Evolutionary conservation across 2,797 vertebrate genomes (phyloP).

Genomic region (Harpia harpyja): DNA sequence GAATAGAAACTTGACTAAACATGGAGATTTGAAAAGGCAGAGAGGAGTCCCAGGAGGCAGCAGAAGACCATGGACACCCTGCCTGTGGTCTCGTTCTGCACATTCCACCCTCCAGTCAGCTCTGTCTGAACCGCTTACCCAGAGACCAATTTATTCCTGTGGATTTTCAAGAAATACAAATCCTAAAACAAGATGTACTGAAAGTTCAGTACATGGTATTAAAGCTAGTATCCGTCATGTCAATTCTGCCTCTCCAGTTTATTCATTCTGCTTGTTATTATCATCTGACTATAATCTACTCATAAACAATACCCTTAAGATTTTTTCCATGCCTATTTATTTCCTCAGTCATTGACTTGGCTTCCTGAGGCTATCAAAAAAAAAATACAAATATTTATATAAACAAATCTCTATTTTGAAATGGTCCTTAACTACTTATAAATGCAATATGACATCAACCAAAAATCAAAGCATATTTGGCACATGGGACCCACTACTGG

Average conservation of each 20-base stretch:
- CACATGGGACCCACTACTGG: neutral
- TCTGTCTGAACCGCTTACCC: constrained; percentile 29
- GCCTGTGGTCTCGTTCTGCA: neutral
- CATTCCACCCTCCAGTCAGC: constrained; percentile 11
- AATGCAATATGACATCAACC: constrained; percentile 25
- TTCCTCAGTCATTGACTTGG: neutral
- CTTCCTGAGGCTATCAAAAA: constrained; percentile 39
- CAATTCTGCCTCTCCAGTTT: neutral
- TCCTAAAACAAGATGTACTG: constrained; percentile 49
- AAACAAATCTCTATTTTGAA: constrained; percentile 48
- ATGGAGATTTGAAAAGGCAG: neutral
- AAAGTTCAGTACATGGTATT: constrained; percentile 43
- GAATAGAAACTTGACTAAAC: neutral
- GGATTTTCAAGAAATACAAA: constrained; percentile 51
- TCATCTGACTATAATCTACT: constrained; percentile 43
- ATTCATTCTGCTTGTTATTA: constrained; percentile 51
- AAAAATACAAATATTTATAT: constrained; percentile 23
- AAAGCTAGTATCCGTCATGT: constrained; percentile 32
- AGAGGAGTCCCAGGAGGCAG: neutral
- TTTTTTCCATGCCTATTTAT: constrained; percentile 44
- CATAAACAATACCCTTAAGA: constrained; percentile 40
- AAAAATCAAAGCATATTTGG: constrained; percentile 25
- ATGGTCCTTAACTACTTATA: constrained; percentile 31
- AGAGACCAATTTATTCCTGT: constrained; percentile 51
- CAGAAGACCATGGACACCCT: neutral